A percentile compares a stretch with the other conserved stretches of the same genome.
These are phyloP conservation scores for Drosophila pandora DNA, from an alignment of 1,140 invertebrate genomes.

Conservation along the genomic window DNA sequence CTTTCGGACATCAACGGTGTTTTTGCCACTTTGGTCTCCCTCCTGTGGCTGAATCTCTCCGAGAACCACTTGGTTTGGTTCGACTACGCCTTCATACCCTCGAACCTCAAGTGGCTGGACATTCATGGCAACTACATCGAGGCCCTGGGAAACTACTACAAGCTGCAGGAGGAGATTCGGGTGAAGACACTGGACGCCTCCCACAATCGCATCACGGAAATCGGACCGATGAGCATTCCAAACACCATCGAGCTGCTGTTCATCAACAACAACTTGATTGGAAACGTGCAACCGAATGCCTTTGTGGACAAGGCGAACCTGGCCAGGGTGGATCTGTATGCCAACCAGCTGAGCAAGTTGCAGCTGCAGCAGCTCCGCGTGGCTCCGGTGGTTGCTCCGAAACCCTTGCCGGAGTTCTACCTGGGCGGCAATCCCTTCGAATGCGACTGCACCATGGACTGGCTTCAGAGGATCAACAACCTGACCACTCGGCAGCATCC, in stretches of 20 bases:
- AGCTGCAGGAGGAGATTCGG: constrained; percentile 90
- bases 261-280: constrained; percentile 95
- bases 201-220: constrained; percentile 92
- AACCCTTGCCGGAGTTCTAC: constrained; percentile 92
- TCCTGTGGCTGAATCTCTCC: constrained; percentile 94
- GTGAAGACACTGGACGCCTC: constrained; percentile 94
- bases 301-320: constrained; percentile 93
- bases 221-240: constrained; percentile 92
- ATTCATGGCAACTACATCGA: constrained; percentile 95
- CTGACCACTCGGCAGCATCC: constrained; percentile 93
- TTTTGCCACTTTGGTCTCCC: constrained; percentile 90
- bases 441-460: constrained; percentile 96
- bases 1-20: constrained; percentile 94
- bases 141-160: constrained; percentile 93
- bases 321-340: constrained; percentile 94
- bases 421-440: constrained; percentile 95
- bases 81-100: constrained; percentile 94
- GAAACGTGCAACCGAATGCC: constrained; percentile 91
- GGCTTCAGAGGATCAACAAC: constrained; percentile 94
- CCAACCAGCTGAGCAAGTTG: constrained; percentile 92
- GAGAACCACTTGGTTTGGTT: constrained; percentile 96
- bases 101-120: constrained; percentile 94
- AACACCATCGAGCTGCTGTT: constrained; percentile 94
- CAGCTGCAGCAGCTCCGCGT: constrained; percentile 92
- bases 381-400: constrained; percentile 87